These are phyloP conservation scores for Cenopis cana DNA, from an alignment of 2,888 invertebrate species.

Conservation along the genomic window DNA sequence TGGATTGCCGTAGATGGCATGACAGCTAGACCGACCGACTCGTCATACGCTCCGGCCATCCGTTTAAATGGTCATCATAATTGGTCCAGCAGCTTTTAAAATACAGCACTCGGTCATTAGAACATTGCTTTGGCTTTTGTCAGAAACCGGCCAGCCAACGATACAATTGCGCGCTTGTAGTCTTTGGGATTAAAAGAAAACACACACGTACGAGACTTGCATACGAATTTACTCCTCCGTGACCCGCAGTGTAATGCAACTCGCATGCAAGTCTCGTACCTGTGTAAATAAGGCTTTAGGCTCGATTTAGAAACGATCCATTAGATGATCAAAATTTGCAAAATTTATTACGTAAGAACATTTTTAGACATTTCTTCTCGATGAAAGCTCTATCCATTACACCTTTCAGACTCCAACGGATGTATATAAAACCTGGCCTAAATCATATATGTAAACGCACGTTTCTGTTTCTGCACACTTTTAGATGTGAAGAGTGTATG, in stretches of 20 bases:
- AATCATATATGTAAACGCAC: background rate
- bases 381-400: background rate
- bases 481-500: slow-evolving; percentile 23
- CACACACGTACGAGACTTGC: no score
- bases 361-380: background rate
- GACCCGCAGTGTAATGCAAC: no score
- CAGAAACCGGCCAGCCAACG: slow-evolving; percentile 25
- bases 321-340: no score
- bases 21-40: slow-evolving; percentile 67
- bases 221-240: no score
- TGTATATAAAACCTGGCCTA: background rate
- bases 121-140: slow-evolving; percentile 57
- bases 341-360: no score
- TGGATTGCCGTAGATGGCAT: slow-evolving; percentile 78
- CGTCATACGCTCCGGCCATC: slow-evolving; percentile 70
- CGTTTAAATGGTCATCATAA: slow-evolving; percentile 81
- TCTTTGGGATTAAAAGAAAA: background rate
- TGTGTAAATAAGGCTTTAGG: no score
- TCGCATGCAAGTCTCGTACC: no score
- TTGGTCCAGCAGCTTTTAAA: slow-evolving; percentile 72
- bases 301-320: no score
- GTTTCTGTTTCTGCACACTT: background rate
- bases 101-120: slow-evolving; percentile 71
- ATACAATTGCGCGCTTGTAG: background rate
- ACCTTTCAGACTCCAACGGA: no score